Conservation (phyloP, 1,140 invertebrate genomes). For the Bombyx mori region DNA sequence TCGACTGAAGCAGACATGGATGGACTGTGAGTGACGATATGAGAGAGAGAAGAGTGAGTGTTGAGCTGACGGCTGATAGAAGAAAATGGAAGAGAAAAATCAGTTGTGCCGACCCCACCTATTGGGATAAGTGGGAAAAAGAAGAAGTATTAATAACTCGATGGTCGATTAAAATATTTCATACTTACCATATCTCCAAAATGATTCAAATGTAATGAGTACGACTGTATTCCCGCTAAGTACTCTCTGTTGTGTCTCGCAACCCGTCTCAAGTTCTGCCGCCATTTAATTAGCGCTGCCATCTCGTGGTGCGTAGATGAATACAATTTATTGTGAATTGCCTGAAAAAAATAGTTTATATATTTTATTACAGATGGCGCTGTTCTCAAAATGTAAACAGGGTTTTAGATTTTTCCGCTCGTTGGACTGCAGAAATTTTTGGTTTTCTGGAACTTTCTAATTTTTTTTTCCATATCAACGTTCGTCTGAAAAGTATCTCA, state of each 20-base stretch:
- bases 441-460: neutral
- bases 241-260: conserved; percentile 74
- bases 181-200: conserved; percentile 75
- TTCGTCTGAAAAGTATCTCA: neutral
- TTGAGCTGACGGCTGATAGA: too few relatives aligned
- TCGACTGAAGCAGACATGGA: too few relatives aligned
- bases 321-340: conserved; percentile 71
- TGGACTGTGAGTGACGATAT: too few relatives aligned
- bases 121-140: too few relatives aligned
- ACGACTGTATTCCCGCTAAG: conserved; percentile 72
- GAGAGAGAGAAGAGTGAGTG: too few relatives aligned
- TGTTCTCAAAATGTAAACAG: neutral
- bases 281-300: conserved; percentile 65
- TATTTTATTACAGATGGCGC: neutral
- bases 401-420: neutral
- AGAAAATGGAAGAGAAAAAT: too few relatives aligned
- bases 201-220: conserved; percentile 75
- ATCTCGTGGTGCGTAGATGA: conserved; percentile 42
- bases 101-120: too few relatives aligned
- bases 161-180: neutral
- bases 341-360: conserved; percentile 40
- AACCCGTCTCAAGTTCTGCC: conserved; percentile 69
- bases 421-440: too few relatives aligned
- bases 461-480: neutral
- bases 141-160: too few relatives aligned